Evolutionary conservation across 1,140 invertebrate genomes (phyloP), one percentile per base, ranked within the genome.

Genomic region (Drosophila pectinifera): DNA sequence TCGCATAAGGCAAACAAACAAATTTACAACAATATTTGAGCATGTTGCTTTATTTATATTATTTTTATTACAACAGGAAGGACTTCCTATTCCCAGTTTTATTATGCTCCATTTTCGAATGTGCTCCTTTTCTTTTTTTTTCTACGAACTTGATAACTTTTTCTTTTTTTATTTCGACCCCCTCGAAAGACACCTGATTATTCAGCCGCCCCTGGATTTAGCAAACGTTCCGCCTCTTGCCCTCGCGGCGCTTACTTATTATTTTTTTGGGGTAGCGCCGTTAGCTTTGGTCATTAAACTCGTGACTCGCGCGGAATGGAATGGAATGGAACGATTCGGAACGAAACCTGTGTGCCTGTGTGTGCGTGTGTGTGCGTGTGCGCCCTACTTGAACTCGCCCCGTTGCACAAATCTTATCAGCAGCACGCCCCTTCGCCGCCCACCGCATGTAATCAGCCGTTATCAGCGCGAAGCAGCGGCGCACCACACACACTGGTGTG

Each of bases 341-440:
- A 36, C 1, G 46, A 16, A 48, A 26, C 22, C 22, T n/a, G n/a
- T n/a, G n/a, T n/a, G n/a, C n/a, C n/a, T n/a, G 36, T 59, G 24
- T 46, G 65, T 53, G 70, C 55, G 22, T 4, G 22, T n/a, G 48
- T 51, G 63, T 58, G 55, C 54, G 73, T 63, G 13, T 55, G 41
- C 41, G 54, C 46, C 49, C 74, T 72, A 82, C 78, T 86, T 86
- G 78, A 85, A 86, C 82, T 75, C 82, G 53, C 43, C 58, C 57
- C 74, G 78, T 85, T 85, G 82, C 82, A 85, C 78, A 85, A 86
- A 78, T 86, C 82, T 85, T 85, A 85, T 85, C 82, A 73, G 65
- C 63, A 64, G 42, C 58, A 51, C 57, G 24, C 24, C n/a, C 42
- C 34, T 26, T 46, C 55, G 41, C 59, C 73, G 56, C 55, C 48